These are phyloP conservation scores for Trypoxylus dichotomus DNA, from an alignment of 1,140 invertebrate genomes.

Conservation along the genomic window DNA sequence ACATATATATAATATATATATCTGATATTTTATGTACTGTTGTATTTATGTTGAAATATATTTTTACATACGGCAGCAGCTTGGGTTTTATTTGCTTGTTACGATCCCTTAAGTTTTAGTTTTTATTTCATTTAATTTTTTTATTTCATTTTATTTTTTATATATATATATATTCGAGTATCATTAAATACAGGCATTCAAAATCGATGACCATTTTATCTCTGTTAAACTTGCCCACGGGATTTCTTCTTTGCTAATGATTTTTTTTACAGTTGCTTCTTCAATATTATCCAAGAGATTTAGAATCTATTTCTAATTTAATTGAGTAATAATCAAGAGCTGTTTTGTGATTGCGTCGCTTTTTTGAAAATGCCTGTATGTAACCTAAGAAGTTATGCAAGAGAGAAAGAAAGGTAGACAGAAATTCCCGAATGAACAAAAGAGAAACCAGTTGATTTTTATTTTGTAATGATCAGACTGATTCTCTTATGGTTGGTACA, in stretches of 20 bases:
- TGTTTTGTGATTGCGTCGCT: neutral
- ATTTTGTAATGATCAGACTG: neutral
- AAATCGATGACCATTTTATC: too few relatives aligned
- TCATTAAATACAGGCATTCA: neutral
- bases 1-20: slow-evolving; percentile 31
- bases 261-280: too few relatives aligned
- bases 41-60: slow-evolving; percentile 56
- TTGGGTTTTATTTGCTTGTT: slow-evolving; percentile 54
- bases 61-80: slow-evolving; percentile 54
- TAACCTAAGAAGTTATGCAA: neutral
- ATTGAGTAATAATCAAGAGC: too few relatives aligned
- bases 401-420: slow-evolving; percentile 26
- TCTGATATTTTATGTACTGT: slow-evolving; percentile 53
- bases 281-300: too few relatives aligned
- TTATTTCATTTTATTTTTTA: slow-evolving; percentile 18
- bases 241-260: too few relatives aligned
- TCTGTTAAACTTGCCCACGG: too few relatives aligned
- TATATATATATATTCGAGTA: neutral
- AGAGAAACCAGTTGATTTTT: neutral
- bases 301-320: too few relatives aligned
- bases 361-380: neutral
- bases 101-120: slow-evolving; percentile 9
- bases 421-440: slow-evolving; percentile 21
- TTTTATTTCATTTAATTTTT: slow-evolving; percentile 26
- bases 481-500: slow-evolving; percentile 20